A percentile compares a stretch with the other conserved stretches of the same genome.
phyloP scores from a whole-genome alignment of 2,888 invertebrate genomes.

The Prosopocoilus inquinatus region DNA sequence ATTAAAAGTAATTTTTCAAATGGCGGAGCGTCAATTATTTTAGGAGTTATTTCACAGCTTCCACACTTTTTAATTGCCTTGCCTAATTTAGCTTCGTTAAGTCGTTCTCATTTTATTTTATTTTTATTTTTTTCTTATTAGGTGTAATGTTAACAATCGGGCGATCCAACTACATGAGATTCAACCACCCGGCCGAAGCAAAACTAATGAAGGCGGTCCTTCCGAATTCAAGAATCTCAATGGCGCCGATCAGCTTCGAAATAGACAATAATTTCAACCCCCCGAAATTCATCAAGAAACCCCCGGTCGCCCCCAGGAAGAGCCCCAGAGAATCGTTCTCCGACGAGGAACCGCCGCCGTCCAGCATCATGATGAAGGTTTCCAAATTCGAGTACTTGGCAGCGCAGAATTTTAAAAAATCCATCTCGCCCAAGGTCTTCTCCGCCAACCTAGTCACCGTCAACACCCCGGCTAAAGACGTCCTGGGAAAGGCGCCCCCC shows the following conservation, averaged over 20 bases:
- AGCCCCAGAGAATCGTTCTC: constrained; percentile 50
- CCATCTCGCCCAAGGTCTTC: constrained; percentile 75
- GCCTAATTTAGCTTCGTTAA: too few species aligned
- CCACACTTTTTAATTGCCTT: too few species aligned
- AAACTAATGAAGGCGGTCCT: constrained; percentile 82
- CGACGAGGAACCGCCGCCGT: constrained; percentile 56
- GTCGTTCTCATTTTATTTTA: too few species aligned
- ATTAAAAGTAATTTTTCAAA: too few species aligned
- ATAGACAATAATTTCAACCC: constrained; percentile 38
- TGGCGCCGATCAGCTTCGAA: constrained; percentile 73
- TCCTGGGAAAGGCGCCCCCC: constrained; percentile 61
- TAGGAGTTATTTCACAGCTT: too few species aligned
- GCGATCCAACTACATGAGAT: constrained; percentile 86
- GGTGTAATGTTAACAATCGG: constrained; percentile 91
- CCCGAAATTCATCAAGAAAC: constrained; percentile 58
- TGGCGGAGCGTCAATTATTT: too few species aligned
- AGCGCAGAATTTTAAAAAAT: constrained; percentile 60
- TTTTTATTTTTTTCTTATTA: constrained; percentile 45
- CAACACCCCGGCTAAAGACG: constrained; percentile 79
- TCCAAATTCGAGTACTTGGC: constrained; percentile 79
- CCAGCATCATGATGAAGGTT: constrained; percentile 72
- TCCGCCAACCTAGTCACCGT: constrained; percentile 75
- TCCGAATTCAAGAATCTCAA: constrained; percentile 73
- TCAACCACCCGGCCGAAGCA: constrained; percentile 90
- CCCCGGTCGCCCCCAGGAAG: constrained; percentile 64